Evolutionary conservation across 1,140 invertebrate genomes (phyloP).

Genomic region (Zaprionus vittiger): DNA sequence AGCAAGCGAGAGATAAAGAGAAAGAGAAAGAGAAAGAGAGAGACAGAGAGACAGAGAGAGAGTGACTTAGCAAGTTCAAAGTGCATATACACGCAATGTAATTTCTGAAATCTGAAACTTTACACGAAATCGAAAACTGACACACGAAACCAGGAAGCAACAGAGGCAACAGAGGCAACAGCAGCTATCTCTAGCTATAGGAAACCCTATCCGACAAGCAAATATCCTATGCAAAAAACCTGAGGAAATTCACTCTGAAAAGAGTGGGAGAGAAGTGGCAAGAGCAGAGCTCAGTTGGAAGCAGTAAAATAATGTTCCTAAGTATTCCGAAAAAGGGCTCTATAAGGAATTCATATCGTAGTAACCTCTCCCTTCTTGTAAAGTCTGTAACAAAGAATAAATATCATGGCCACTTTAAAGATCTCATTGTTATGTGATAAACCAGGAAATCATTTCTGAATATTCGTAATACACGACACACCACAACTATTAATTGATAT

Average conservation of each 20-base stretch:
- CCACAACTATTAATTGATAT: not conserved
- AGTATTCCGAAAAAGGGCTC: too few species aligned
- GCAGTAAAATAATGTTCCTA: not conserved
- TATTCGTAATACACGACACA: not conserved
- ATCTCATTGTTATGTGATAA: not conserved
- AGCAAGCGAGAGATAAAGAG: not conserved
- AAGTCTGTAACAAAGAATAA: too few species aligned
- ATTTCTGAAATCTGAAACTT: constrained; percentile 17
- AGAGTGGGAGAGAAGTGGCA: not conserved
- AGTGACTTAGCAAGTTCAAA: constrained; percentile 15
- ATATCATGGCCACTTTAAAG: too few species aligned
- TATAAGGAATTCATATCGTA: too few species aligned
- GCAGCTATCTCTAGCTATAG: constrained; percentile 1
- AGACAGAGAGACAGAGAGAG: not conserved
- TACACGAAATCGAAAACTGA: constrained; percentile 7
- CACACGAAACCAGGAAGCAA: constrained; percentile 24
- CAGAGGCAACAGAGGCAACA: not conserved
- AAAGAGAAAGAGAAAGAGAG: not conserved
- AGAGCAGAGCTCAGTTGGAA: not conserved
- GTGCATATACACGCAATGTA: constrained; percentile 19
- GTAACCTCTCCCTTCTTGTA: too few species aligned
- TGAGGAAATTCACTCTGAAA: not conserved
- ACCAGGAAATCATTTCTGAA: not conserved
- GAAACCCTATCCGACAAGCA: constrained; percentile 4
- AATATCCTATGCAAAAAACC: not conserved